Conservation (phyloP, 1,140 invertebrate species). For the Yoshiicerus persimilis region DNA sequence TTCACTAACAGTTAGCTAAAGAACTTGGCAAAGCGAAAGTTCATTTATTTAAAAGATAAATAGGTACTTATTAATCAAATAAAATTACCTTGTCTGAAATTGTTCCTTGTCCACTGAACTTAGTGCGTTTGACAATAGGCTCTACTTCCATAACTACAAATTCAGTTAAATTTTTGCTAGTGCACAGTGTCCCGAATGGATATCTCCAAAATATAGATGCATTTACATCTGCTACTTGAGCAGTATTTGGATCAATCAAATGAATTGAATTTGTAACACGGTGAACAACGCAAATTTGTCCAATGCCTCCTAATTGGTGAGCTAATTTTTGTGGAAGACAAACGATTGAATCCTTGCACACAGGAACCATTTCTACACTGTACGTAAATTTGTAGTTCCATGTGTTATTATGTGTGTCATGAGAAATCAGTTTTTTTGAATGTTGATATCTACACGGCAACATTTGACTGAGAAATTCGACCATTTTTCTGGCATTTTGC, state of each 20-base stretch:
- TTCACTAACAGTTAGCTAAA: too few species aligned
- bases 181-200: slow-evolving; percentile 83
- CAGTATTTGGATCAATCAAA: slow-evolving; percentile 88
- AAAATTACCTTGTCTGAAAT: slow-evolving; percentile 71
- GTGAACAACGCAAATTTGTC: slow-evolving; percentile 83
- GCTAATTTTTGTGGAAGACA: slow-evolving; percentile 85
- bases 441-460: slow-evolving; percentile 83
- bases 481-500: slow-evolving; percentile 89
- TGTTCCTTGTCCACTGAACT: slow-evolving; percentile 81
- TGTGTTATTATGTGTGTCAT: slow-evolving; percentile 94
- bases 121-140: slow-evolving; percentile 70
- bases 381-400: slow-evolving; percentile 96
- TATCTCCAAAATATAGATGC: slow-evolving; percentile 79
- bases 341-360: slow-evolving; percentile 95
- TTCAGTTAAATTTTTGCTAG: slow-evolving; percentile 87
- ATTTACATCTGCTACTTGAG: slow-evolving; percentile 88
- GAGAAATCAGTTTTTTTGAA: slow-evolving; percentile 94
- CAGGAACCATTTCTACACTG: slow-evolving; percentile 91
- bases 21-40: too few species aligned
- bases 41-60: too few species aligned
- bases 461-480: slow-evolving; percentile 85
- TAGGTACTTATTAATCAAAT: too few species aligned
- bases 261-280: slow-evolving; percentile 87
- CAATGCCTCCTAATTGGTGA: slow-evolving; percentile 88
- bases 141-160: slow-evolving; percentile 96